These are phyloP conservation scores for Harpagoxenus sublaevis DNA, from an alignment of 2,888 invertebrate species.

Conservation along the genomic window DNA sequence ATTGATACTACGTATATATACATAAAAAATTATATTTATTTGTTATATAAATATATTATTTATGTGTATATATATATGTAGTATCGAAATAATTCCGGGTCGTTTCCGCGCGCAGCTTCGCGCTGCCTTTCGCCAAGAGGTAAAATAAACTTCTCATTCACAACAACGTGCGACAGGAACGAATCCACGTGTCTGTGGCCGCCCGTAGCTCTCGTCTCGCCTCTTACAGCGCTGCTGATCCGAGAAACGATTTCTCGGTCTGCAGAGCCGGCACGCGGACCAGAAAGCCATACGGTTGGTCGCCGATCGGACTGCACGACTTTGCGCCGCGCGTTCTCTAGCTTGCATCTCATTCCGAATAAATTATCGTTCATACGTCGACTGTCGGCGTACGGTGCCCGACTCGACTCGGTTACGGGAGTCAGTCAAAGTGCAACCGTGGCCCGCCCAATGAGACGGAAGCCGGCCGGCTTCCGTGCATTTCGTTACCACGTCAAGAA, in stretches of 20 bases:
- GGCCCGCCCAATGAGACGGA: conserved; percentile 73
- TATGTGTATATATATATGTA: too few species aligned
- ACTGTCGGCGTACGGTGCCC: conserved; percentile 52
- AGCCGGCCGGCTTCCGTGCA: conserved; percentile 68
- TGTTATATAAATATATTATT: background rate
- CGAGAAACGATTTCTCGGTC: conserved; percentile 77
- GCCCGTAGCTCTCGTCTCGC: conserved; percentile 38
- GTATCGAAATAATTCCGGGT: conserved; percentile 44
- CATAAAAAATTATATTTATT: too few species aligned
- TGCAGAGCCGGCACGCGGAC: conserved; percentile 65
- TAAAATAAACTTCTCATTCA: conserved; percentile 55
- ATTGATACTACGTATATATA: background rate
- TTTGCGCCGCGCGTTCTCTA: conserved; percentile 64
- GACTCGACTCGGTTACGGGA: conserved; percentile 57
- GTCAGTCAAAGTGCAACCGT: conserved; percentile 67
- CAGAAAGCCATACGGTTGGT: conserved; percentile 67
- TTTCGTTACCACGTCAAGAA: conserved; percentile 60
- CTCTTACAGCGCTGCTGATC: conserved; percentile 64
- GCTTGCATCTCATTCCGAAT: conserved; percentile 70
- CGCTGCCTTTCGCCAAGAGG: conserved; percentile 6
- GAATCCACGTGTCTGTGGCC: conserved; percentile 61
- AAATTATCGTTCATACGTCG: conserved; percentile 73
- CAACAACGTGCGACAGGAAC: conserved; percentile 42
- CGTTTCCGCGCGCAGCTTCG: conserved; percentile 42
- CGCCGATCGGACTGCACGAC: conserved; percentile 70